Evolutionary conservation across 2,797 vertebrate genomes (phyloP).

Genomic region (Hydrocynus forskahlii): DNA sequence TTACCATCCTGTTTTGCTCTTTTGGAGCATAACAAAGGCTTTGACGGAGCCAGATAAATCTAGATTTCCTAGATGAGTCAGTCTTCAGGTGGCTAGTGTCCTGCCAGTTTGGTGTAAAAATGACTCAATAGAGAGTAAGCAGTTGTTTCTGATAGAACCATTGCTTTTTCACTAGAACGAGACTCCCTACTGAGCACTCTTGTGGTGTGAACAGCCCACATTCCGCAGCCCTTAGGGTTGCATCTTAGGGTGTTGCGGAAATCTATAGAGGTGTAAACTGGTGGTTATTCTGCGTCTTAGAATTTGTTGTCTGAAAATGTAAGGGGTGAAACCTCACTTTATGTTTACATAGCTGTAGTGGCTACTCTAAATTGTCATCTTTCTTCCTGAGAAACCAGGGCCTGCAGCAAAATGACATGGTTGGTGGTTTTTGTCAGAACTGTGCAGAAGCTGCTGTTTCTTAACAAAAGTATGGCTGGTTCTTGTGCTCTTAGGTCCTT

Average conservation of each 20-base stretch:
- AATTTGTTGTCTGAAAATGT: slow-evolving; percentile 56
- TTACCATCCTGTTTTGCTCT: slow-evolving; percentile 66
- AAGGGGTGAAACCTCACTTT: slow-evolving; percentile 37
- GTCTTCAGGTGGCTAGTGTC: slow-evolving; percentile 25
- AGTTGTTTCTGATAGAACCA: slow-evolving; percentile 54
- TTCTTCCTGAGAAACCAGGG: slow-evolving; percentile 53
- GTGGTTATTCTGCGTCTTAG: slow-evolving; percentile 35
- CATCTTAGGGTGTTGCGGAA: slow-evolving; percentile 57
- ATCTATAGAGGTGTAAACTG: slow-evolving; percentile 54
- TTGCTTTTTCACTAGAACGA: slow-evolving; percentile 62
- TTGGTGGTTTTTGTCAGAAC: slow-evolving; percentile 46
- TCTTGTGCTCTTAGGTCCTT: not conserved
- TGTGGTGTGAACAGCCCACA: slow-evolving; percentile 71
- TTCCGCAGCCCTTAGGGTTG: slow-evolving; percentile 68
- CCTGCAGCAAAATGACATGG: slow-evolving; percentile 29
- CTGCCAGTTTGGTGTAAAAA: slow-evolving; percentile 43
- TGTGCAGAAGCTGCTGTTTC: slow-evolving; percentile 21
- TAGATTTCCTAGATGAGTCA: slow-evolving; percentile 25
- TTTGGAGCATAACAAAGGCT: slow-evolving; percentile 51
- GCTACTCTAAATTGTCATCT: slow-evolving; percentile 55
- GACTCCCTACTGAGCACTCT: slow-evolving; percentile 71
- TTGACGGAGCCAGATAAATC: slow-evolving; percentile 44
- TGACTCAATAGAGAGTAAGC: slow-evolving; percentile 1
- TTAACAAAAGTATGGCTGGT: not conserved
- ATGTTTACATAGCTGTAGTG: slow-evolving; percentile 39